Base-by-base conservation (phyloP, 2,113 vertebrate species). In the Salvelinus fontinalis region DNA sequence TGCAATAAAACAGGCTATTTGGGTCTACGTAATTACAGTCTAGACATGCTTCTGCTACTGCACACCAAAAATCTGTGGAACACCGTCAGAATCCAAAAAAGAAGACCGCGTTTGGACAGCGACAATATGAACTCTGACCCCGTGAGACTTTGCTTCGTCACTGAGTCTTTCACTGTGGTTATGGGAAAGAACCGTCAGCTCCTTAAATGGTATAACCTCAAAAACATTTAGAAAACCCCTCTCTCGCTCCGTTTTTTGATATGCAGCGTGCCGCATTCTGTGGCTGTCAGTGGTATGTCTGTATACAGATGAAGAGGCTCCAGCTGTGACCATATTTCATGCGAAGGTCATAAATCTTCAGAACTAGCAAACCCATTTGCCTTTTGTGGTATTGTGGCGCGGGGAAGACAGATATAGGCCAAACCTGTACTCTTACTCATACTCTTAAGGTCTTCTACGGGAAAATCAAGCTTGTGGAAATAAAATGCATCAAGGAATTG, bases 1-100 rank as follows among this genome's bases (percentile, higher is more conserved):
- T 57, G 70, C 75, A 62, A 68, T 88, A 87, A 87, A 92, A 90
- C 84, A 82, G 79, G 74, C 87, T 88, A 84, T 89, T 91, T 88
- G 83, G 64, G 75, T 87, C 81, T 44, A 75, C 75, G 64, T 89
- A 89, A 90, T 90, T 89, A 87, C 60, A 89, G 88, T 90, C 88
- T 87, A 92, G 89, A 91, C 85, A 27, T 78, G 57, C 78, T 78
- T 70, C 59, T 62, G 18, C 60, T 86, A 82, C 68, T 79, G 75
- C 86, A 80, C 76, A 85, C 82, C 83, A 78, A 70, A 59, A 75
- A 83, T 83, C 70, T 71, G 65, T 65, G 49, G 83, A 80, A 74
- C 80, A 73, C 75, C 79, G 82, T 85, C 75, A 34, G 77, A 76
- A 81, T 77, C 22, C 79, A 11, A 44, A 9, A 44, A 44, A 84